Conservation (phyloP, 2,888 invertebrate species). For the Glyphotaelius pellucidus region DNA sequence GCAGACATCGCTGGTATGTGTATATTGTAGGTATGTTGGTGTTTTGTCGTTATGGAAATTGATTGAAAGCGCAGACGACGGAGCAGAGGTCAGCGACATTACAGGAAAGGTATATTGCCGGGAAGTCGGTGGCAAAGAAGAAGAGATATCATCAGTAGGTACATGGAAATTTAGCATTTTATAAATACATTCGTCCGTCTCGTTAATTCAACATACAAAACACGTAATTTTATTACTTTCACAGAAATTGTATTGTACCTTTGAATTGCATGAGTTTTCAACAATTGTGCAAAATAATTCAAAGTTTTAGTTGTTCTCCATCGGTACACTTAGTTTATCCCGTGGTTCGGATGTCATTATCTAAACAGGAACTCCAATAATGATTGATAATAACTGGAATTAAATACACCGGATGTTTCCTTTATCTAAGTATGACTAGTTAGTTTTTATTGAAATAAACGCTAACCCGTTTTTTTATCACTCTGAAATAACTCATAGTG, state of each 20-base stretch:
- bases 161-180: neutral
- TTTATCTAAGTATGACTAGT: neutral
- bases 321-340: neutral
- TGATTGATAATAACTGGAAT: neutral
- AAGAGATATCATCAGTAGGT: neutral
- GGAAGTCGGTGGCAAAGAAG: slow-evolving; percentile 1
- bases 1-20: neutral
- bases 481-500: neutral
- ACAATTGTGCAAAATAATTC: neutral
- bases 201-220: neutral
- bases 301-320: neutral
- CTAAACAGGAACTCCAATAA: neutral
- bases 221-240: neutral
- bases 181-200: neutral
- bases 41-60: slow-evolving; percentile 36
- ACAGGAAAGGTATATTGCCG: neutral
- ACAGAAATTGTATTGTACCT: neutral
- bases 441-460: neutral
- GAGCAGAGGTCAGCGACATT: slow-evolving; percentile 18
- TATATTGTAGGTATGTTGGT: neutral
- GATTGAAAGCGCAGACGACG: slow-evolving; percentile 20
- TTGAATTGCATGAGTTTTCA: neutral
- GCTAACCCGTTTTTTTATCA: neutral
- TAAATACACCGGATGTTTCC: neutral
- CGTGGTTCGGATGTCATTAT: neutral